Evolutionary conservation across 2,113 vertebrate genomes (phyloP).

Genomic region (Lipophrys pholis): DNA sequence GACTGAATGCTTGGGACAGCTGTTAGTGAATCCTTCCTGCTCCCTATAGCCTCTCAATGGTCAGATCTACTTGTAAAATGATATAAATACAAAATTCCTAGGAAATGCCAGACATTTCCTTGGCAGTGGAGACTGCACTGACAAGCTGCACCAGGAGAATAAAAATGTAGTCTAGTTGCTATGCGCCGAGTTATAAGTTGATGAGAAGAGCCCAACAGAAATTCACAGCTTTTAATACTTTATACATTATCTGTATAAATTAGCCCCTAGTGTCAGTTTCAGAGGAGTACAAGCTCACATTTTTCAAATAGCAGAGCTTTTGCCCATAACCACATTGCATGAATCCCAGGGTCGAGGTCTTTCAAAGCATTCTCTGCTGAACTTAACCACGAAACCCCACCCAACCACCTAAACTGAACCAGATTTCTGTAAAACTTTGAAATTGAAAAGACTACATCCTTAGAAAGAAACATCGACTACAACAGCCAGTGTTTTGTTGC

Average conservation of each 20-base stretch:
- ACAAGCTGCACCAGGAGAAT: constrained; percentile 24
- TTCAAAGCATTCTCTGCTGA: constrained; percentile 75
- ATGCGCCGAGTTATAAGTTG: constrained; percentile 16
- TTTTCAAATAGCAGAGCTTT: constrained; percentile 76
- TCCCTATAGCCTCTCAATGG: background rate
- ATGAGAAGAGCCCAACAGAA: constrained; percentile 3
- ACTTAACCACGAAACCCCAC: constrained; percentile 78
- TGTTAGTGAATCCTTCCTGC: constrained; percentile 13
- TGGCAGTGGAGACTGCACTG: constrained; percentile 17
- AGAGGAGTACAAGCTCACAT: constrained; percentile 61
- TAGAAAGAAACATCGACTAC: constrained; percentile 20
- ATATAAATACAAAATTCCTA: constrained; percentile 21
- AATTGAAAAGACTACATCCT: constrained; percentile 45
- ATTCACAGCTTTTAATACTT: constrained; percentile 24
- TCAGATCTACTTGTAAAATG: constrained; percentile 1
- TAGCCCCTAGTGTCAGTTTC: constrained; percentile 43
- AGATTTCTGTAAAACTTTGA: constrained; percentile 71
- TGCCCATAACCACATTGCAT: constrained; percentile 80
- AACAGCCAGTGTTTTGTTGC: constrained; percentile 18
- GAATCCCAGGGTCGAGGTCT: constrained; percentile 75
- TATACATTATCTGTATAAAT: constrained; percentile 36
- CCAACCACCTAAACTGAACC: constrained; percentile 80
- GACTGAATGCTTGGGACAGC: constrained; percentile 10
- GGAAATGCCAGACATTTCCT: constrained; percentile 27
- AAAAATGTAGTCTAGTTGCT: constrained; percentile 4